Percentiles rank a stretch among this genome's conserved stretches.
Conservation (phyloP, 1,140 invertebrate genomes). For the Cryptotermes secundus region DNA sequence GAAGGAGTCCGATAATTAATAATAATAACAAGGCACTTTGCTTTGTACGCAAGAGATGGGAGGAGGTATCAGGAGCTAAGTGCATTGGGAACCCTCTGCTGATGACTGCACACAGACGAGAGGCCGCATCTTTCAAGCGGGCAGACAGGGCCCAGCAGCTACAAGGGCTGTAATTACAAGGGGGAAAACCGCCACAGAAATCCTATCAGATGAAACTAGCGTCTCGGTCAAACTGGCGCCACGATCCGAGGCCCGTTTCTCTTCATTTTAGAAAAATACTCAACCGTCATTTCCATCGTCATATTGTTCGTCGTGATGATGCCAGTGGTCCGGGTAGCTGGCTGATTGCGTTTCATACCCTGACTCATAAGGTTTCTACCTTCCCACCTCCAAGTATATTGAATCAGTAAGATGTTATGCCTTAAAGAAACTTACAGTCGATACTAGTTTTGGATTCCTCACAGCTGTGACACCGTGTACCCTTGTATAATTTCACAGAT, state of each 20-base stretch:
- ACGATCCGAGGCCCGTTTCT: neutral
- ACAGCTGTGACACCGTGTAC: no score
- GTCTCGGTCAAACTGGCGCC: neutral
- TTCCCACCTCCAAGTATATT: no score
- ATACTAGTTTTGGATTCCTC: no score
- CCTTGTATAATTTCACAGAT: no score
- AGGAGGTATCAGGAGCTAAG: neutral
- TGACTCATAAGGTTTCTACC: neutral
- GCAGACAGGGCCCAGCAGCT: neutral
- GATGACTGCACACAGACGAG: neutral
- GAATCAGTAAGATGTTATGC: no score
- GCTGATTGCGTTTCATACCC: neutral
- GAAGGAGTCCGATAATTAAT: neutral
- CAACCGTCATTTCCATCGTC: neutral
- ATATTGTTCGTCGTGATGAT: neutral
- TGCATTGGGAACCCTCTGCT: neutral
- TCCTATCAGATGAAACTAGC: neutral
- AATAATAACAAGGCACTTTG: slow-evolving; percentile 20
- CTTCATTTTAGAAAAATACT: neutral
- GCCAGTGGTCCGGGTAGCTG: no score
- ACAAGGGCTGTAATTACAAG: slow-evolving; percentile 3
- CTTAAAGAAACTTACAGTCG: no score
- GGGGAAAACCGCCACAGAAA: neutral
- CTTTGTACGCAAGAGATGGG: slow-evolving; percentile 9
- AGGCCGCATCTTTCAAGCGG: neutral